Conservation (phyloP, 2,113 vertebrate species). For the Sinocyclocheilus maitianheensis region DNA sequence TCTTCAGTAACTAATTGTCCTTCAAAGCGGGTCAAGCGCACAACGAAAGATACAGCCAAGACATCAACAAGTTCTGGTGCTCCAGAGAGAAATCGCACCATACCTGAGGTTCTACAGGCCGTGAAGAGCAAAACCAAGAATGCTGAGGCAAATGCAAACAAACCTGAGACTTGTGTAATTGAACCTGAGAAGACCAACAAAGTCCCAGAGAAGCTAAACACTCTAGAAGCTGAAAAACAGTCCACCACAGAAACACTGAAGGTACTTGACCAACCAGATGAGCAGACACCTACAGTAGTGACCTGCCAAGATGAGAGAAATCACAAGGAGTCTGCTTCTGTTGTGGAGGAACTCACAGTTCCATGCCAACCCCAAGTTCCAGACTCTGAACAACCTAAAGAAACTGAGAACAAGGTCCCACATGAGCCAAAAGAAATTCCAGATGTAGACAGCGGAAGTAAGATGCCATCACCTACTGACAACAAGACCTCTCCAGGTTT, state of each 20-base stretch:
- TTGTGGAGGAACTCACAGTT: conserved; percentile 5
- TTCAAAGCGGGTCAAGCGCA: conserved; percentile 57
- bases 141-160: not conserved
- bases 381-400: conserved; percentile 50
- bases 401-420: conserved; percentile 3
- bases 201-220: not conserved
- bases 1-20: not conserved
- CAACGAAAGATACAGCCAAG: conserved; percentile 49
- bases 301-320: not conserved
- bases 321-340: not conserved
- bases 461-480: conserved; percentile 46
- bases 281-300: not conserved
- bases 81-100: not conserved
- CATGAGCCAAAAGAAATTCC: conserved; percentile 12
- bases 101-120: not conserved
- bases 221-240: not conserved
- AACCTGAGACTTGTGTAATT: not conserved
- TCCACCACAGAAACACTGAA: not conserved
- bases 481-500: conserved; percentile 7
- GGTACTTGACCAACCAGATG: not conserved
- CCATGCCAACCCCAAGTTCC: not conserved
- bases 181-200: not conserved
- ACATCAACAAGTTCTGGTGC: not conserved
- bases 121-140: conserved; percentile 30
- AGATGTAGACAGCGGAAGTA: conserved; percentile 20